phyloP scores from a whole-genome alignment of 2,888 invertebrate species.

The Tenthredo notha region DNA sequence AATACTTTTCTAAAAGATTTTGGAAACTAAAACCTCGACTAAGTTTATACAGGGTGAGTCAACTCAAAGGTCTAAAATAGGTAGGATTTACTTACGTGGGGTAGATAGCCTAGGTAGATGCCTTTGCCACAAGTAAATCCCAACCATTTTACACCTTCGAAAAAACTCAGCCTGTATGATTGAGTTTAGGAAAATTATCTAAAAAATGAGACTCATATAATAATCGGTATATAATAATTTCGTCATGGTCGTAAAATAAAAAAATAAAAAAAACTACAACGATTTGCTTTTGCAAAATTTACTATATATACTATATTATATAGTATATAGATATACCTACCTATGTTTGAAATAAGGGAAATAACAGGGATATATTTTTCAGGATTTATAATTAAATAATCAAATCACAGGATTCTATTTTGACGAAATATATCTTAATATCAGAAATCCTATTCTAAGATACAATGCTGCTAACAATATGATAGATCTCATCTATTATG shows the following conservation, averaged over 20 bases:
- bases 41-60: not conserved
- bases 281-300: not conserved
- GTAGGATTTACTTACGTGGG: no score
- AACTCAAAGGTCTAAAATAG: no score
- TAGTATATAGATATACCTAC: not conserved
- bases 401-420: conserved; percentile 47
- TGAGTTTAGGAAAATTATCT: not conserved
- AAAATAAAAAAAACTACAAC: not conserved
- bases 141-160: no score
- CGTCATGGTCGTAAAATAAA: not conserved
- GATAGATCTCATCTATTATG: conserved; percentile 8
- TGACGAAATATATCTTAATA: conserved; percentile 55
- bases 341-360: not conserved
- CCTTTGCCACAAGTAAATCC: no score
- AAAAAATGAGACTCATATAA: not conserved
- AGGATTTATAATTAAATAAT: conserved; percentile 2
- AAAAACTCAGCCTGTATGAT: no score
- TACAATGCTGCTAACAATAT: conserved; percentile 54
- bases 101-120: no score
- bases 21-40: not conserved
- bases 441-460: conserved; percentile 54
- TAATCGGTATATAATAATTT: not conserved
- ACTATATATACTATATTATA: not conserved
- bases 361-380: not conserved
- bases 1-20: not conserved